Evolutionary conservation across 64 coral and sea anemone genomes (phyloP), one percentile per base, ranked within the genome.

Genomic region (Montipora capricornis): DNA sequence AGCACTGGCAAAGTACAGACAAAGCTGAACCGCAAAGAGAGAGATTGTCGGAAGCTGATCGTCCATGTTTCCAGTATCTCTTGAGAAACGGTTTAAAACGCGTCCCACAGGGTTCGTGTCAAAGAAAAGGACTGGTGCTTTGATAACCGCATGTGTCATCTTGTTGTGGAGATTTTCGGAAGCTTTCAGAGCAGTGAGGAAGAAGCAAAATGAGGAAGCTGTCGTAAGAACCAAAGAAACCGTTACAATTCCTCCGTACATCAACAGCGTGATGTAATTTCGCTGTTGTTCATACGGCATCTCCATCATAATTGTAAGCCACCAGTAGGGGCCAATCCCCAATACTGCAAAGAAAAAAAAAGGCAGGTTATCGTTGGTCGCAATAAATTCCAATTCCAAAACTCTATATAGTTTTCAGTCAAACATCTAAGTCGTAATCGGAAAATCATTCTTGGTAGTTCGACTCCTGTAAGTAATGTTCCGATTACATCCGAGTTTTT

Each of bases 11-110:
- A 92, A 74, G 24, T 73, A 22, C 6, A 46, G 6, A 57, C 51
- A 77, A 26, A 77, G 17, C 26, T 29, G 68, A 8, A 22, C 17
- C 17, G 90, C 26, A 62, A 59, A 84, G 19, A 76, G 49, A 12
- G 84, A 85, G 1, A 84, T 48, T 13, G 5, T 10, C 10, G 90
- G 80, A 74, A 92, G 49, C 0, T 13, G 20, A 12, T 92, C 90
- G 58, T 92, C 94, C 84, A 92, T 88, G 26, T 49, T 80, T 20
- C 90, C 94, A 22, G 88, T 88, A 24, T 95, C 94, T 75, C 91
- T 95, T 0, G 94, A 91, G 77, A 95, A 95, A 10, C 94, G 94
- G 68, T 95, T 95, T 24, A 95, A 80, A 17, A 95, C 91, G 57
- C 94, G 75, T 14, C 94, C 94, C 4, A 80, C 68, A 6, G 94